phyloP scores from a whole-genome alignment of 2,113 vertebrate genomes.

The Catharus minimus region DNA sequence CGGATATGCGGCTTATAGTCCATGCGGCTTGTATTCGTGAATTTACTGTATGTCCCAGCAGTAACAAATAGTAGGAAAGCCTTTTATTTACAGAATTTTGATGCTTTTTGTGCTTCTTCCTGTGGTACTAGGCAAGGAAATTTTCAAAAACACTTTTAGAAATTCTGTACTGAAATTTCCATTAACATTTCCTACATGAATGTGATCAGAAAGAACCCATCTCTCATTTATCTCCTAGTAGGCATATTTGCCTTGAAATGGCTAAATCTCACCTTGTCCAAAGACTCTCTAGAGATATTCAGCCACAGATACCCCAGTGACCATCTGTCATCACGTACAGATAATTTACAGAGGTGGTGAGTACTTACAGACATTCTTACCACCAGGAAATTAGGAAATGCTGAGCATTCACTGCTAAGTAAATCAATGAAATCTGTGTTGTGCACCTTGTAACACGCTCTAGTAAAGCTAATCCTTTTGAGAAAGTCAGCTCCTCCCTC shows the following conservation, averaged over 20 bases:
- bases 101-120: background rate
- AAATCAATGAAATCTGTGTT: background rate
- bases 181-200: background rate
- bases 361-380: background rate
- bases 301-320: background rate
- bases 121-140: background rate
- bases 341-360: background rate
- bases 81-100: background rate
- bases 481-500: background rate
- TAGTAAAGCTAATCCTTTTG: conserved; percentile 1
- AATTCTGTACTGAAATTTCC: background rate
- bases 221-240: background rate
- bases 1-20: too few species aligned
- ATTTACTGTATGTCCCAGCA: background rate
- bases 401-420: background rate
- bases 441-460: background rate
- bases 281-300: background rate
- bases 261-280: background rate
- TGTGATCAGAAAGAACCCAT: background rate
- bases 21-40: too few species aligned
- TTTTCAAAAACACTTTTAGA: background rate
- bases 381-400: background rate
- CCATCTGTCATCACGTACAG: background rate
- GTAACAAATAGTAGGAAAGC: background rate
- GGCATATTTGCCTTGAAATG: background rate